Base-by-base conservation (phyloP, 2,888 invertebrate genomes). In the Ceratothoa steindachneri region DNA sequence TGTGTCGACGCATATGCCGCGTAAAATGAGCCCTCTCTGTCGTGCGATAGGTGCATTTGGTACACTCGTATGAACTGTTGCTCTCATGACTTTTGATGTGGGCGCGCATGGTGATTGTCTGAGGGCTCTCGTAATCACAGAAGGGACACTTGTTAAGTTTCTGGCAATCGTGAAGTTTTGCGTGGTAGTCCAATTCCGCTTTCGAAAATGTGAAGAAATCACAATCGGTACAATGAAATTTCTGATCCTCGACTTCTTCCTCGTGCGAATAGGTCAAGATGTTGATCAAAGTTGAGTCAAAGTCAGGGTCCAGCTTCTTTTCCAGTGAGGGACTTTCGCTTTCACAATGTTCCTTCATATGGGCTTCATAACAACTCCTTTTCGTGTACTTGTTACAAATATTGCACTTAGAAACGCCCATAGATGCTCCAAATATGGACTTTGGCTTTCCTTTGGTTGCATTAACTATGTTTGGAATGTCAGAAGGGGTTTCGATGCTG, bases 221-320 rank as follows among this genome's bases (percentile, higher is more conserved):
- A 24, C 60, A 60, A 12, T 60, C 22, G 24, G 12, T 24, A 24
- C 60, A 60, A 2, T 24, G 22, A 60, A 60, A 60, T 24, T 60
- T 60, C 60, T 60, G 60, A 60, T 60, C 60, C 27, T 60, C 60
- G 24, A 60, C 60, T 60, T 60, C 60, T 60, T 60, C 60, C 24
- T 60, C 60, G 9, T 60, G 60, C 19, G 60, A 60, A 24, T 60
- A 60, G 1, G 60, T 60, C 24, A 60, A 60, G 19, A 9, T 24
- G 22, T 60, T 24, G 12, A 60, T 60, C 12, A 60, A 60, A 60
- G n/a, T 60, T 12, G 60, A 22, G 24, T n/a, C 27, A 24, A 24
- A 24, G 24, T 24, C 27, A 24, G 22, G n/a, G 60, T 60, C 60
- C 1, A 24, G 22, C 19, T 24, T 60, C 3, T 60, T 60, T 22